phyloP scores from a whole-genome alignment of 23 tunicate species.

The Halocynthia aurantium region DNA sequence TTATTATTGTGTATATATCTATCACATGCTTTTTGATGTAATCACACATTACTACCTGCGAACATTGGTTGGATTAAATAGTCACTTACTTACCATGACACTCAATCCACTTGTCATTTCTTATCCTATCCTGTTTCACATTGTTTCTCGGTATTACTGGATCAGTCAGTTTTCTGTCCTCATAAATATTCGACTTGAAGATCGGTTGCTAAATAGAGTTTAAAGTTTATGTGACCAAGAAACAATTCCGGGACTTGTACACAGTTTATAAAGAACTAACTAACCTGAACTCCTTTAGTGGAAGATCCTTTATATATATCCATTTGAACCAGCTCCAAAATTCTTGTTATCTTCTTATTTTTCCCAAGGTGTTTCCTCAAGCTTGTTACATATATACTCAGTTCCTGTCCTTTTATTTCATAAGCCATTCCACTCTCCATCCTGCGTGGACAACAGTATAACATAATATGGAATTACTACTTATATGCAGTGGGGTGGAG shows the following conservation, averaged over 20 bases:
- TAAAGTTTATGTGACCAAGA: too few species aligned
- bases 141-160: not conserved
- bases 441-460: too few species aligned
- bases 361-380: conserved; percentile 8
- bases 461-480: too few species aligned
- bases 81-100: not conserved
- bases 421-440: conserved; percentile 30
- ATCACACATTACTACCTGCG: too few species aligned
- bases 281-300: conserved; percentile 5
- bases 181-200: conserved; percentile 23
- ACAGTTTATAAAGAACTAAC: too few species aligned
- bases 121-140: not conserved
- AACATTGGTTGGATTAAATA: too few species aligned
- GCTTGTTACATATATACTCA: conserved; percentile 12
- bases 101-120: not conserved
- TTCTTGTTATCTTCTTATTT: conserved; percentile 19
- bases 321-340: conserved; percentile 12
- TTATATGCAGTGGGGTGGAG: too few species aligned
- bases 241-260: too few species aligned
- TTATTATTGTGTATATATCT: too few species aligned
- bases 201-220: not conserved
- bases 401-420: conserved; percentile 17
- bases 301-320: conserved; percentile 7
- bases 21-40: too few species aligned
- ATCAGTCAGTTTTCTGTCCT: conserved; percentile 28